Conservation (phyloP, 2,888 invertebrate species). For the Trissolcus japonicus region DNA sequence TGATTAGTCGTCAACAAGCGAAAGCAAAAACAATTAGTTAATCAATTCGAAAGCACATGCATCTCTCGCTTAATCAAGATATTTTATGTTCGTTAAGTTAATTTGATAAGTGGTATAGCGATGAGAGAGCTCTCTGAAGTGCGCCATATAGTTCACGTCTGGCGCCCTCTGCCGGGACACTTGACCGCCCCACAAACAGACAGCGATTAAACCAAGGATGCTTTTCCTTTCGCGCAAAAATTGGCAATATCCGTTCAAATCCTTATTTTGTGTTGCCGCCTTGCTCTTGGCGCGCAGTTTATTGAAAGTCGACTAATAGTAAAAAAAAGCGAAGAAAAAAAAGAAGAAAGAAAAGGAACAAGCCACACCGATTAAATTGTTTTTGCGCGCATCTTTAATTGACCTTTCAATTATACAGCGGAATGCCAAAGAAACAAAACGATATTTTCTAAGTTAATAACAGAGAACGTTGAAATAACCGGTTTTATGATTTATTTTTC, state of each 20-base stretch:
- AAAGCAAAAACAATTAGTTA: conserved; percentile 30
- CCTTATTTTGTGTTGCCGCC: conserved; percentile 62
- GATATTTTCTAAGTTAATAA: conserved; percentile 20
- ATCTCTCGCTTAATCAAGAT: conserved; percentile 46
- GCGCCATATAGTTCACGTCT: no score
- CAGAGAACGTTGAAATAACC: background rate
- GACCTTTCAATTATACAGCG: conserved; percentile 34
- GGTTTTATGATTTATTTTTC: conserved; percentile 8
- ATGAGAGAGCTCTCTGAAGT: no score
- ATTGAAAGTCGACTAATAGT: conserved; percentile 38
- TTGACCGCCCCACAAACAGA: no score
- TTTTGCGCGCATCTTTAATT: conserved; percentile 35
- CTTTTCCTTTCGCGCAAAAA: conserved; percentile 67
- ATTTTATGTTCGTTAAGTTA: conserved; percentile 47
- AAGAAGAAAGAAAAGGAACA: no score
- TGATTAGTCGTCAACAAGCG: conserved; percentile 13
- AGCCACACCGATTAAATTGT: conserved; percentile 28
- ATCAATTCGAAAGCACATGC: conserved; percentile 24
- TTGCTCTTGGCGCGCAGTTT: conserved; percentile 55
- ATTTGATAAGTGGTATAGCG: conserved; percentile 61
- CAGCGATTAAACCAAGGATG: conserved; percentile 59
- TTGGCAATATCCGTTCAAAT: conserved; percentile 69
- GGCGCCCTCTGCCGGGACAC: no score
- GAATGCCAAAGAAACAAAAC: conserved; percentile 11
- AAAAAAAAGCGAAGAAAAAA: conserved; percentile 19